Evolutionary conservation across 30 jellyfish, hydroid and myxozoan genomes (phyloP), one percentile per base, ranked within the genome.

Genomic region (Phacellophora camtschatica): DNA sequence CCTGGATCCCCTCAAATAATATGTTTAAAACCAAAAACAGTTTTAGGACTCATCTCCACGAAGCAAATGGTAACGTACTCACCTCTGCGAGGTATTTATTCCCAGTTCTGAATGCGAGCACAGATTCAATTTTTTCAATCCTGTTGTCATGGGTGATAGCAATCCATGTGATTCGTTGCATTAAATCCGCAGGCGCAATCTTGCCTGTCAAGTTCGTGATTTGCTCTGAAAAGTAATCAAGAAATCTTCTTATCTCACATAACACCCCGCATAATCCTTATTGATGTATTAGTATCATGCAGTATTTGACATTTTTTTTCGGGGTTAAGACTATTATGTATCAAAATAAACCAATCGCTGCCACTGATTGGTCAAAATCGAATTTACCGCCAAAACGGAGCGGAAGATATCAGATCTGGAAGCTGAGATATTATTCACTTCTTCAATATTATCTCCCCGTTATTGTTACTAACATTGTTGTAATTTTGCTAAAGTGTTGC

Each of bases 101-200:
- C 11, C 97, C 97, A 8, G 86, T 66, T 20, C 90, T 29, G 31
- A 64, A 79, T 48, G 97, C 97, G 25, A 81, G 36, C 12, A 88
- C 97, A 0, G 97, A 66, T 24, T 78, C 94, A 13, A 88, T 72
- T 53, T 63, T 71, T 35, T 78, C 83, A 23, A 88, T 88, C 23
- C 86, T 53, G 50, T 70, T 81, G 42, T 72, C 80, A 46, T 88
- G 97, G 34, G 81, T 87, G 19, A 88, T 74, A 3, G 88, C 77
- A 16, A 79, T 74, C 97, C 97, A 88, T 41, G 90, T 80, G 63
- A 77, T 67, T 67, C 81, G 65, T 30, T 81, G 97, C 12, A 88
- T 70, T 7, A 82, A n/a, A 45, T 81, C 71, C 41, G 97, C 61
- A 37, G 97, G 92, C 50, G 97, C 97, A 20, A 87, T 76, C 24